Conservation (phyloP, 2,113 vertebrate genomes). For the Neogobius melanostomus region DNA sequence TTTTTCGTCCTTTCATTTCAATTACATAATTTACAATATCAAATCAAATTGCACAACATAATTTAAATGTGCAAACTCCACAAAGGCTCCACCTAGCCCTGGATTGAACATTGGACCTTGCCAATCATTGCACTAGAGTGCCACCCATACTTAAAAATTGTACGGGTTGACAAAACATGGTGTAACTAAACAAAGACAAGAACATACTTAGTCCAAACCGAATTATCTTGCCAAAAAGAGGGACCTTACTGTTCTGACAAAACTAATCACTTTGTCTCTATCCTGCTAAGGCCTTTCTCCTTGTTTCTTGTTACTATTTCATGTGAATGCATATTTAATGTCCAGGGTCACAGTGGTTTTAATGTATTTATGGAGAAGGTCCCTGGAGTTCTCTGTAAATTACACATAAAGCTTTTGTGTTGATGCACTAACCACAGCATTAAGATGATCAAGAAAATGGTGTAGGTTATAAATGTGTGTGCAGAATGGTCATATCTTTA, state of each 20-base stretch:
- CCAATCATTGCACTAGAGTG: too few relatives aligned
- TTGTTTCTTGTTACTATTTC: neutral
- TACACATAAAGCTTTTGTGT: neutral
- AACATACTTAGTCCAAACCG: too few relatives aligned
- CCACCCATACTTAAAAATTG: too few relatives aligned
- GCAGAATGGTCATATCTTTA: too few relatives aligned
- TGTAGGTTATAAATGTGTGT: too few relatives aligned
- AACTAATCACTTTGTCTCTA: neutral
- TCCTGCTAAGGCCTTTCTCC: neutral
- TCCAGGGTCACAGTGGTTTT: neutral
- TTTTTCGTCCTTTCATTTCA: too few relatives aligned
- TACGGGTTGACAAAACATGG: too few relatives aligned
- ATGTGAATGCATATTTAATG: neutral
- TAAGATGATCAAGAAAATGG: neutral
- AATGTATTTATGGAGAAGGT: neutral
- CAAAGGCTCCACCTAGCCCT: neutral
- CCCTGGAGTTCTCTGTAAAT: neutral
- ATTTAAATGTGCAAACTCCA: neutral
- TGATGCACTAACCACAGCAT: neutral
- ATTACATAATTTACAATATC: too few relatives aligned
- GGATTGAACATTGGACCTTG: neutral
- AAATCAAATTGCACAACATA: too few relatives aligned
- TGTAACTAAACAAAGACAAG: too few relatives aligned
- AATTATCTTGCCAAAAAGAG: too few relatives aligned
- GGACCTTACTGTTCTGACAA: too few relatives aligned